Conservation (phyloP, 2,113 vertebrate genomes). For the Strix uralensis region DNA sequence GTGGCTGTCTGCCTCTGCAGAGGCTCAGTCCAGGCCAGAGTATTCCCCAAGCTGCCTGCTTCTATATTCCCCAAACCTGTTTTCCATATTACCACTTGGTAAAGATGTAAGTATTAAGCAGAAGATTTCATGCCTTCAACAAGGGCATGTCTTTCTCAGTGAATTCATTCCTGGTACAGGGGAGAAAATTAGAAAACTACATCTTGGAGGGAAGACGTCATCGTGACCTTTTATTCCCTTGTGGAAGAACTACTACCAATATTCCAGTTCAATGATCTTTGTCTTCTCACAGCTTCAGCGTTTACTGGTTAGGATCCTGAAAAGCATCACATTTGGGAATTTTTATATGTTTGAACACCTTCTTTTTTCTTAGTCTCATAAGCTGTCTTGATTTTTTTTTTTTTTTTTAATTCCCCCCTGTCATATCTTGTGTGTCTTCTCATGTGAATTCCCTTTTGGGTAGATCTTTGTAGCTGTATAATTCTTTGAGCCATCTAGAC, state of each 20-base stretch:
- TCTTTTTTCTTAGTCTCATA: background rate
- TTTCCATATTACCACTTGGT: background rate
- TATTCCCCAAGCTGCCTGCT: slow-evolving; percentile 33
- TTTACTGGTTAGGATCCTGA: slow-evolving; percentile 9
- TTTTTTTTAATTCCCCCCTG: background rate
- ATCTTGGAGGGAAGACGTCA: slow-evolving; percentile 59
- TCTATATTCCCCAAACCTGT: background rate
- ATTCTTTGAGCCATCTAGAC: background rate
- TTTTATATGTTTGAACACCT: background rate
- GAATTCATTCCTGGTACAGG: slow-evolving; percentile 29
- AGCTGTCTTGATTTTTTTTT: background rate
- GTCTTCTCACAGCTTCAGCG: slow-evolving; percentile 31
- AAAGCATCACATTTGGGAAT: background rate
- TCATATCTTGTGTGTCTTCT: background rate
- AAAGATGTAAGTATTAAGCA: slow-evolving; percentile 67
- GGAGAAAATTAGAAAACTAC: slow-evolving; percentile 65
- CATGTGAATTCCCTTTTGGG: background rate
- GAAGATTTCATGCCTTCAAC: slow-evolving; percentile 61
- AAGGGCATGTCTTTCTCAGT: slow-evolving; percentile 54
- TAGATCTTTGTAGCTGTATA: background rate
- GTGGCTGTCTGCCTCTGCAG: slow-evolving; percentile 62
- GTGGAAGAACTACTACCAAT: slow-evolving; percentile 33
- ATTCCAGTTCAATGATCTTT: slow-evolving; percentile 70
- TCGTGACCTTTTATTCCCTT: slow-evolving; percentile 55
- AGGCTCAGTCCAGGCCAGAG: background rate